Conservation (phyloP, 2,888 invertebrate genomes). For the Oeneis ivallda region DNA sequence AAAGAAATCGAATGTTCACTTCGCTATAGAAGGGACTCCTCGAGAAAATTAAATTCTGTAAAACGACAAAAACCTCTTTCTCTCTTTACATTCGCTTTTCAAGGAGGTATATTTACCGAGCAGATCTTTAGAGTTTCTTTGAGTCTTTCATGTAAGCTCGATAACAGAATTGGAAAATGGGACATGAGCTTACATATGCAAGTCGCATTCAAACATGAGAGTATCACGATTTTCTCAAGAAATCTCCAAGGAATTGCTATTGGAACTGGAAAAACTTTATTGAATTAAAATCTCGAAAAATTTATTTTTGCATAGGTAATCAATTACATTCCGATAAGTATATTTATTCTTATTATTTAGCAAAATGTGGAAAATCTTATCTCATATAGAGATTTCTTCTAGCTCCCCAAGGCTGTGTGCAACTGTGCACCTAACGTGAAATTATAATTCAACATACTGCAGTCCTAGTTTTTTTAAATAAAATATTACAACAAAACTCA, state of each 20-base stretch:
- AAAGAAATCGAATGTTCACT: constrained; percentile 1
- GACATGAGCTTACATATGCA: constrained; percentile 10
- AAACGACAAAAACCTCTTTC: constrained; percentile 7
- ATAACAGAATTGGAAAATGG: constrained; percentile 21
- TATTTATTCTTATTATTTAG: too few species aligned
- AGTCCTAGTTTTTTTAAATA: too few species aligned
- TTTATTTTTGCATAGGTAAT: too few species aligned
- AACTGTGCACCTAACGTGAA: too few species aligned
- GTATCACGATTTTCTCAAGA: constrained; percentile 5
- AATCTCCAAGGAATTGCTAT: constrained; percentile 1
- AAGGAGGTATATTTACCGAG: not conserved
- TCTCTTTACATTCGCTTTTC: not conserved
- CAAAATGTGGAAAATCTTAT: too few species aligned
- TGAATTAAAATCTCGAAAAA: constrained; percentile 2
- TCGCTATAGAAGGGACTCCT: not conserved
- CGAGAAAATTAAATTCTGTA: constrained; percentile 12
- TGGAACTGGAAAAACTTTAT: constrained; percentile 11
- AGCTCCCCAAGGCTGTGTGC: too few species aligned
- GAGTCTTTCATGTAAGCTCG: constrained; percentile 11
- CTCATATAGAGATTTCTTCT: too few species aligned
- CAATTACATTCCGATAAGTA: too few species aligned
- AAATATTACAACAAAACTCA: too few species aligned
- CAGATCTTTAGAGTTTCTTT: constrained; percentile 13
- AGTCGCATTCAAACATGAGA: constrained; percentile 15
- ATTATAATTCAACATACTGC: too few species aligned